Conservation (phyloP, 2,888 invertebrate species). For the Thymelicus acteon region DNA sequence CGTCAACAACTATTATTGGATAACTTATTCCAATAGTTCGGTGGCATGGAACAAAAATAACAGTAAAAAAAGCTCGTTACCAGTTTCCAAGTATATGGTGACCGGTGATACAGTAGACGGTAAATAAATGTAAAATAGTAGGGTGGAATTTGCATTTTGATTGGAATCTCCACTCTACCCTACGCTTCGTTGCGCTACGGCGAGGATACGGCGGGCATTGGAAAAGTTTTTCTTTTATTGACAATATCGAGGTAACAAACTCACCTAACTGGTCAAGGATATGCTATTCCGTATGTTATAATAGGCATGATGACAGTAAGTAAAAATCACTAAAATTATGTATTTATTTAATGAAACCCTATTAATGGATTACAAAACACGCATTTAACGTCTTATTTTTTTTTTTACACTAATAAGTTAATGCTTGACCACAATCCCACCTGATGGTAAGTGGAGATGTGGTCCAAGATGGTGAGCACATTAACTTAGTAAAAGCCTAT, state of each 20-base stretch:
- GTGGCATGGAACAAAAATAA: constrained; percentile 15
- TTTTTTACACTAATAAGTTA: too few species aligned
- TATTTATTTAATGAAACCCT: too few species aligned
- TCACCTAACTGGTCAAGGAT: too few species aligned
- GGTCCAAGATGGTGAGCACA: too few species aligned
- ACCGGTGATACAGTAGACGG: constrained; percentile 37
- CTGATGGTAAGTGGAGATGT: too few species aligned
- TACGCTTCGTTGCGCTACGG: constrained; percentile 46
- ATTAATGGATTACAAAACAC: too few species aligned
- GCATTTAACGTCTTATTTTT: too few species aligned
- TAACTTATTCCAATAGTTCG: constrained; percentile 9
- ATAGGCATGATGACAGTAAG: too few species aligned
- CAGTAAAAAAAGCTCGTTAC: constrained; percentile 26
- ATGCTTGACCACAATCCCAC: too few species aligned
- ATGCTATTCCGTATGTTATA: too few species aligned
- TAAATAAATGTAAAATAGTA: constrained; percentile 43
- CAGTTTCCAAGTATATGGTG: neutral
- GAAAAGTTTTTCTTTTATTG: constrained; percentile 16
- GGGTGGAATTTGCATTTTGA: constrained; percentile 73
- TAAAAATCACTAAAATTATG: too few species aligned
- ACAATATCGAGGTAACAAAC: neutral
- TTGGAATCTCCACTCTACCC: constrained; percentile 64
- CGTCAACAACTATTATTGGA: neutral
- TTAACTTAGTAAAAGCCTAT: too few species aligned
- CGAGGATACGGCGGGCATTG: neutral